phyloP scores from a whole-genome alignment of 1,140 invertebrate species.

The Monochamus saltuarius region DNA sequence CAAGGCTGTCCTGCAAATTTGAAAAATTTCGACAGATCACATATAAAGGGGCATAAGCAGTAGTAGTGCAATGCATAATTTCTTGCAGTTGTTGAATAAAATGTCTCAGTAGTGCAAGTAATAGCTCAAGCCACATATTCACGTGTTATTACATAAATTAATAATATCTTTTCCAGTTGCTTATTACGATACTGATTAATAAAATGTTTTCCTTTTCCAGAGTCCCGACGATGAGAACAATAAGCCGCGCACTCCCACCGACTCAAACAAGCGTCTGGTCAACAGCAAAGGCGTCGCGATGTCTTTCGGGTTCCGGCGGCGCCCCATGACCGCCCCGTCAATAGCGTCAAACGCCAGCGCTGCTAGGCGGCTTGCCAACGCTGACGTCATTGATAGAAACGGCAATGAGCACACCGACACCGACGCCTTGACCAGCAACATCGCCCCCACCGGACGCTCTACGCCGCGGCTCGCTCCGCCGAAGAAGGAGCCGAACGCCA shows the following conservation, averaged over 20 bases:
- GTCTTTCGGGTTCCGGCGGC: constrained; percentile 68
- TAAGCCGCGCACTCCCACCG: constrained; percentile 13
- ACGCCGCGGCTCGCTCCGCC: constrained; percentile 56
- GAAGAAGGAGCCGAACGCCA: constrained; percentile 55
- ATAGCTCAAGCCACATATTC: too few relatives aligned
- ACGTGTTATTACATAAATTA: too few relatives aligned
- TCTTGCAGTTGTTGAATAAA: too few relatives aligned
- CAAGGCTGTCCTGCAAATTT: too few relatives aligned
- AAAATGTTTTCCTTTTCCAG: constrained; percentile 30
- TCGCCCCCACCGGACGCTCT: constrained; percentile 52
- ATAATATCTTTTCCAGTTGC: too few relatives aligned
- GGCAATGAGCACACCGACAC: constrained; percentile 35
- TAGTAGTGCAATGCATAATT: too few relatives aligned
- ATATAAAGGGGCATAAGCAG: too few relatives aligned
- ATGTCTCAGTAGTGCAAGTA: too few relatives aligned
- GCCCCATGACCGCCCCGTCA: constrained; percentile 58
- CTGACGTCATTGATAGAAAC: constrained; percentile 34
- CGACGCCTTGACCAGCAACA: constrained; percentile 33
- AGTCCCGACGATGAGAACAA: constrained; percentile 43
- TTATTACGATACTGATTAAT: too few relatives aligned
- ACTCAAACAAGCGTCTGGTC: constrained; percentile 8
- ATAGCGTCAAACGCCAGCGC: constrained; percentile 46
- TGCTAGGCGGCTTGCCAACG: constrained; percentile 41
- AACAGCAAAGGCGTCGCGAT: constrained; percentile 63
- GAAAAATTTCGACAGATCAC: too few relatives aligned